Evolutionary conservation across 2,113 vertebrate genomes (phyloP).

Genomic region (Pteropus alecto): DNA sequence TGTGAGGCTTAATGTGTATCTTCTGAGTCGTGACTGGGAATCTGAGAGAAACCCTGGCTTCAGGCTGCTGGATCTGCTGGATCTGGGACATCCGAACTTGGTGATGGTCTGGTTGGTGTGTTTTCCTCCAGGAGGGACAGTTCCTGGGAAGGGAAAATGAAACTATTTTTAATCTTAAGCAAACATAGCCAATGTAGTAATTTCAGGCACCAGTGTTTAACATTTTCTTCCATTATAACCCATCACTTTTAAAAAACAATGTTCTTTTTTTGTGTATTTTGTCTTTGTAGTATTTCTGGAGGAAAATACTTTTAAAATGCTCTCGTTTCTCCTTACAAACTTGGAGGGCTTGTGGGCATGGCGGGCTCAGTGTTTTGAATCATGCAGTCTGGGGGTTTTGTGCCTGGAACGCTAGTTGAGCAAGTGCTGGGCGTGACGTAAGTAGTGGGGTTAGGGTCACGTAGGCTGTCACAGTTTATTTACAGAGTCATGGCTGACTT

Average conservation of each 20-base stretch:
- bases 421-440: neutral
- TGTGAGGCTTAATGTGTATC: neutral
- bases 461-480: neutral
- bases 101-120: neutral
- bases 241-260: slow-evolving; percentile 62
- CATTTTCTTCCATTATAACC: slow-evolving; percentile 72
- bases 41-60: neutral
- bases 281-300: slow-evolving; percentile 42
- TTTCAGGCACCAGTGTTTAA: slow-evolving; percentile 64
- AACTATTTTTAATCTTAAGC: slow-evolving; percentile 82
- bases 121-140: slow-evolving; percentile 44
- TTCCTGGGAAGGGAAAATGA: slow-evolving; percentile 79
- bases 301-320: slow-evolving; percentile 9
- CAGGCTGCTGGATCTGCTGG: too few species aligned
- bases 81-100: neutral
- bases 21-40: neutral
- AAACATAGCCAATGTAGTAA: slow-evolving; percentile 78
- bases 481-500: neutral
- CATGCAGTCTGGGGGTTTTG: neutral
- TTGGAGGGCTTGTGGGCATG: neutral
- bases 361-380: neutral
- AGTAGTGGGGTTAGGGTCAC: neutral
- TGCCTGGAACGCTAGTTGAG: neutral
- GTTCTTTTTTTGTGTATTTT: slow-evolving; percentile 40
- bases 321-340: neutral